Evolutionary conservation across 92 coral and sea anemone species (phyloP), one percentile per base, ranked within the genome.

Genomic region (Nematostella vectensis): DNA sequence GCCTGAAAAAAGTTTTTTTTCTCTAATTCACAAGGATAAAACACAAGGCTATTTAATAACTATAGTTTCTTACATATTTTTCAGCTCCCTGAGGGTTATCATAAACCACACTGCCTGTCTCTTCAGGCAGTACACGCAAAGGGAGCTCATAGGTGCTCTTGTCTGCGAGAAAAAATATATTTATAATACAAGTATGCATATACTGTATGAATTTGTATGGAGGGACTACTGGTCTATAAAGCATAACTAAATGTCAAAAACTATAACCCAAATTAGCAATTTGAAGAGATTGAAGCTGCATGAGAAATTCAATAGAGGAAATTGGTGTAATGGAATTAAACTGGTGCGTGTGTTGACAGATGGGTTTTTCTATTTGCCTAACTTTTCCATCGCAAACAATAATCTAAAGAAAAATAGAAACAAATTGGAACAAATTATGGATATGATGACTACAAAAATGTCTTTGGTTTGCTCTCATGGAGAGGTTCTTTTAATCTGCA

Each of bases 41-140:
- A n/a, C n/a, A n/a, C n/a, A n/a, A n/a, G n/a, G n/a, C n/a, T n/a
- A n/a, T n/a, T n/a, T n/a, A n/a, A n/a, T n/a, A n/a, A n/a, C n/a
- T n/a, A n/a, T n/a, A n/a, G n/a, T n/a, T n/a, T n/a, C 96, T 72
- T 62, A 87, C 96, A 48, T 83, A 87, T 61, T 70, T 73, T 44
- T 87, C 82, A 15, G 85, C 76, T 1, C 83, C 86, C 29, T 72
- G 85, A 30, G 82, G 70, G 42, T 89, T 89, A 64, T 85, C 75
- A 78, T 69, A 89, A 47, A 89, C 95, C 38, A 85, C 24, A 26
- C 62, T 60, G 4, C 95, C 97, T 15, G 74, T 77, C 2, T 82
- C 86, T 13, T 54, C 72, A 16, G 88, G 25, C 11, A 65, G 38
- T 54, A 63, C 61, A 12, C 45, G 42, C 0, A 66, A 73, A 28